phyloP scores from a whole-genome alignment of 2,797 vertebrate species.

The Platyrinchus mystaceus region DNA sequence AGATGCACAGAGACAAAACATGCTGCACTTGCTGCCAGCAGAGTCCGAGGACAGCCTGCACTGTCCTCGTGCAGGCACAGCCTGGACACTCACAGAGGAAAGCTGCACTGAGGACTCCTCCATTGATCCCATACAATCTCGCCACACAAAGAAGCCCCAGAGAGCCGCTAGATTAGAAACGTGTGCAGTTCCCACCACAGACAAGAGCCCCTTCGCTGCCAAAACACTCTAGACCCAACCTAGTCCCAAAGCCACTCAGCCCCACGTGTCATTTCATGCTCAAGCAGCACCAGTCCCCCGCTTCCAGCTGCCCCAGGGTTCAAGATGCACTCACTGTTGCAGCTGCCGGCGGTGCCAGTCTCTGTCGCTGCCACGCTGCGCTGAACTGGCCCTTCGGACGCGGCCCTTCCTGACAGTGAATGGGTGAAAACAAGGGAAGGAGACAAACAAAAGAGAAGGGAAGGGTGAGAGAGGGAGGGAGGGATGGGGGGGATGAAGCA shows the following conservation, averaged over 20 bases:
- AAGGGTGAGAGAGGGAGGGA: conserved; percentile 67
- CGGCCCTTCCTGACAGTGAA: conserved; percentile 78
- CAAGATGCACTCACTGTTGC: conserved; percentile 77
- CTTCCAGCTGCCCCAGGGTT: conserved; percentile 48
- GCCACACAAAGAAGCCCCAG: neutral
- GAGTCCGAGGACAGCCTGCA: neutral
- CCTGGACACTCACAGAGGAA: neutral
- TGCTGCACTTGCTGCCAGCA: rapidly evolving
- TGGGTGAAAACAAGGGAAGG: conserved; percentile 60
- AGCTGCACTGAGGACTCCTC: neutral
- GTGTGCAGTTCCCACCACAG: neutral
- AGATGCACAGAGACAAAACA: neutral
- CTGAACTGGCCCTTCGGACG: conserved; percentile 72
- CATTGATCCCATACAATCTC: neutral
- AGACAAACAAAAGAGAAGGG: conserved; percentile 66
- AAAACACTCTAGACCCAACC: neutral
- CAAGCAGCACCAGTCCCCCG: conserved; percentile 38
- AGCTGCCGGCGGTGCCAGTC: conserved; percentile 73
- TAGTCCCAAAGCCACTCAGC: conserved; percentile 14
- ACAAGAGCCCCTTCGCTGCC: neutral
- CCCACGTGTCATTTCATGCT: neutral
- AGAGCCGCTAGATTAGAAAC: neutral
- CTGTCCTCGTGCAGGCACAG: neutral
- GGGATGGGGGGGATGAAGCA: conserved; percentile 56
- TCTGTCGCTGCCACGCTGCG: conserved; percentile 76